Conservation (phyloP, 2,113 vertebrate species). For the Corvus cornix region DNA sequence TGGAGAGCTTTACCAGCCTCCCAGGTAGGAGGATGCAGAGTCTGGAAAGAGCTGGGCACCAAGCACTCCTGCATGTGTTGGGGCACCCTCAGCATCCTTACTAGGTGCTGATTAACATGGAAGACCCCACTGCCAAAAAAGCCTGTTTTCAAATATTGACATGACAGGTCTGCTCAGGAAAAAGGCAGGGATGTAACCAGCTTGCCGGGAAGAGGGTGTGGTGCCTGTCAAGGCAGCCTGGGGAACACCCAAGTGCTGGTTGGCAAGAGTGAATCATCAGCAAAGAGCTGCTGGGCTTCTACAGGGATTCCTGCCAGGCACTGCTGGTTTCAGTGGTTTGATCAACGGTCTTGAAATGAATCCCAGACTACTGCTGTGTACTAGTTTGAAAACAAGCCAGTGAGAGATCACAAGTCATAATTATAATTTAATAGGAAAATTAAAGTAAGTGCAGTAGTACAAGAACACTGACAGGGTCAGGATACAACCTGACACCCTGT, state of each 20-base stretch:
- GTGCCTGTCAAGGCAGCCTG: accelerated
- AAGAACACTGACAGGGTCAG: too few relatives aligned
- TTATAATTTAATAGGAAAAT: too few relatives aligned
- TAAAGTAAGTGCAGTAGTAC: too few relatives aligned
- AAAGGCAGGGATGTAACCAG: not conserved
- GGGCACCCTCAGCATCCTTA: not conserved
- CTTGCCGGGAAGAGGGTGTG: accelerated
- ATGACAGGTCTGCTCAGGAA: not conserved
- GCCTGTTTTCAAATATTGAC: not conserved
- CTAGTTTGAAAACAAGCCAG: too few relatives aligned
- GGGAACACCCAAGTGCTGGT: not conserved
- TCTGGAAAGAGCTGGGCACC: not conserved
- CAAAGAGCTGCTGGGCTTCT: not conserved
- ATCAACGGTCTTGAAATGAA: not conserved
- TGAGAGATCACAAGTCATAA: too few relatives aligned
- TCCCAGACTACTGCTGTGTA: accelerated
- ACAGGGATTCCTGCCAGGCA: not conserved
- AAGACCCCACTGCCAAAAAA: not conserved
- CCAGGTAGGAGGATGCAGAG: not conserved
- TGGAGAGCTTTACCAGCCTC: not conserved
- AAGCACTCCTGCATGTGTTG: not conserved
- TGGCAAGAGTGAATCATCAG: not conserved
- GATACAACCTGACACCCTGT: too few relatives aligned
- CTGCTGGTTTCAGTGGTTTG: accelerated
- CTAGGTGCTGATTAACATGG: not conserved